Evolutionary conservation across 1,140 invertebrate species (phyloP).

Genomic region (Cyrtorhinus lividipennis): DNA sequence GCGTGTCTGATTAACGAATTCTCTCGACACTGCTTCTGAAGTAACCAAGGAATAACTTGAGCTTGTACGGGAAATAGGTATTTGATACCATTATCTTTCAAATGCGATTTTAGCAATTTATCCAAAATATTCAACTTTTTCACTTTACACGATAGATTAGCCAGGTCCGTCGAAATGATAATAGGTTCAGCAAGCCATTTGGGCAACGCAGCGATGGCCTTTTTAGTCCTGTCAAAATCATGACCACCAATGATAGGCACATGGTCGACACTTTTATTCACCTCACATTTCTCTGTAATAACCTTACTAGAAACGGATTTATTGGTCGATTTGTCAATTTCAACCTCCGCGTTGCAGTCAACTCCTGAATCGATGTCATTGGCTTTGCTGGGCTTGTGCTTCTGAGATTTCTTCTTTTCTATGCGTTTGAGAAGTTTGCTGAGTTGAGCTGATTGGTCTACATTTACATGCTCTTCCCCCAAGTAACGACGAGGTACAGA

Average conservation of each 20-base stretch:
- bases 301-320: background rate
- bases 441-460: background rate
- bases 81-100: constrained; percentile 56
- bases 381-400: background rate
- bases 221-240: constrained; percentile 18
- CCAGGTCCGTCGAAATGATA: constrained; percentile 54
- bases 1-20: constrained; percentile 31
- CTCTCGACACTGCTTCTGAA: constrained; percentile 43
- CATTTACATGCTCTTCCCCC: background rate
- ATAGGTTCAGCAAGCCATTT: constrained; percentile 72
- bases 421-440: background rate
- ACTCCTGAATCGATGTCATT: background rate
- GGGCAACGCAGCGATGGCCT: constrained; percentile 41
- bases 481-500: background rate
- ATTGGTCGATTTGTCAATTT: background rate
- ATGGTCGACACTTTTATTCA: background rate
- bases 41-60: constrained; percentile 58
- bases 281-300: background rate
- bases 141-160: constrained; percentile 40
- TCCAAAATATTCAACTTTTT: constrained; percentile 45
- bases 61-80: constrained; percentile 75
- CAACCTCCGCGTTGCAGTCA: background rate
- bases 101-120: constrained; percentile 40
- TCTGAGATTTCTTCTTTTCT: background rate
- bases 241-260: constrained; percentile 16